Percentiles rank a stretch among this genome's conserved stretches.
phyloP scores from a whole-genome alignment of 2,888 invertebrate species.

The Cryptophagus acutangulus region DNA sequence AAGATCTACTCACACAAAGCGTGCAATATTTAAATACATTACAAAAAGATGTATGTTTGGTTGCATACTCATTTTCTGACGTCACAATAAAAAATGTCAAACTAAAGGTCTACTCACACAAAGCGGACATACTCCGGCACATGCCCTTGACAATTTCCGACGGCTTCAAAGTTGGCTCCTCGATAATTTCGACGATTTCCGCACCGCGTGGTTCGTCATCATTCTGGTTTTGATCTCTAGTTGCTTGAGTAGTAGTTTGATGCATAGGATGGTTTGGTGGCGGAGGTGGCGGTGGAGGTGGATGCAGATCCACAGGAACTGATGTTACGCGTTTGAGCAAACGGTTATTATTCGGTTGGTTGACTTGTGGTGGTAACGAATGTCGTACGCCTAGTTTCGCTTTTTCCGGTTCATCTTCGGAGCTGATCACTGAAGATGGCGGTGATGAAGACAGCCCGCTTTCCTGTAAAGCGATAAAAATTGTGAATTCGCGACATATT shows the following conservation, averaged over 20 bases:
- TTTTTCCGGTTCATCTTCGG: slow-evolving; percentile 42
- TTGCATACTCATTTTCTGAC: too few relatives aligned
- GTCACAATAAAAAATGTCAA: too few relatives aligned
- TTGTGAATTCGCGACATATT: too few relatives aligned
- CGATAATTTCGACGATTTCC: slow-evolving; percentile 55
- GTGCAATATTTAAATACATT: too few relatives aligned
- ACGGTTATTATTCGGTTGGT: slow-evolving; percentile 27
- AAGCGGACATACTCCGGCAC: slow-evolving; percentile 54
- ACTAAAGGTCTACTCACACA: slow-evolving; percentile 44
- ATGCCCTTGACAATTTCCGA: slow-evolving; percentile 60
- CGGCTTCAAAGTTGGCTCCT: slow-evolving; percentile 63
- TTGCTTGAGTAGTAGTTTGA: slow-evolving; percentile 7
- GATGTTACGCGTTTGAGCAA: slow-evolving; percentile 56
- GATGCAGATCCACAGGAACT: slow-evolving; percentile 50
- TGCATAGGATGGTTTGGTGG: slow-evolving; percentile 47
- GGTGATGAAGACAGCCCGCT: slow-evolving; percentile 46
- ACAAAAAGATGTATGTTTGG: too few relatives aligned
- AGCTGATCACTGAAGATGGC: slow-evolving; percentile 38
- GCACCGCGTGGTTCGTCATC: slow-evolving; percentile 40
- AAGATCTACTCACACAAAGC: slow-evolving; percentile 48
- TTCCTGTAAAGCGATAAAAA: too few relatives aligned
- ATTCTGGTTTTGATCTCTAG: slow-evolving; percentile 10
- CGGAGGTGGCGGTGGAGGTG: slow-evolving; percentile 67
- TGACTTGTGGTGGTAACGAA: slow-evolving; percentile 38
- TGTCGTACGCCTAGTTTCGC: slow-evolving; percentile 41